Base-by-base conservation (phyloP, 2,888 invertebrate genomes). In the Spialia ferax region DNA sequence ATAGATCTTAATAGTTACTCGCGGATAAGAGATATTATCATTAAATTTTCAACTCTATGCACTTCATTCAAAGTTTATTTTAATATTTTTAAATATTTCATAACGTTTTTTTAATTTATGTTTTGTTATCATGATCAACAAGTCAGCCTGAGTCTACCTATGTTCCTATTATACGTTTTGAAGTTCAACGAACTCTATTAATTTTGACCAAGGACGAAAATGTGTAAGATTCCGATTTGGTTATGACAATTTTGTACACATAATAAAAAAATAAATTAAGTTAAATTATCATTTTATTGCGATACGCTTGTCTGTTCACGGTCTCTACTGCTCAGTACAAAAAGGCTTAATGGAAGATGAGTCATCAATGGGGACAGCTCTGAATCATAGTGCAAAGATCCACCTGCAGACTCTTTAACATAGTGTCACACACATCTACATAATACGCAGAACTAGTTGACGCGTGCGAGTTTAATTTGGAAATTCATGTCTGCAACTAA, bases 331-430 rank as follows among this genome's bases (percentile, higher is more conserved):
- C n/a, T 54, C 22, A 0, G 8, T 63, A 18, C 38, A 63, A 63
- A 63, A 63, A 38, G 23, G 38, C 54, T 63, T 57, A 65, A 68
- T 71, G 69, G 42, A 60, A 45, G 52, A 63, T 75, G 72, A 73
- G 57, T 74, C 75, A 74, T 69, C 69, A 69, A 69, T 69, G 72
- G 63, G 50, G 70, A 73, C 74, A 65, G 22, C 45, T 56, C 60
- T 79, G 78, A 78, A 69, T 78, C 78, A 79, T 67, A 69, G 63
- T 56, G 50, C 60, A 74, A 70, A 75, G 71, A 75, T 76, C 69
- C 74, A 75, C 75, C 69, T 73, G 76, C 63, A 35, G 54, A 57
- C 68, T 68, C 63, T 50, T 23, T 26, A 52, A 35, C 13, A 15
- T 64, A 48, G 35, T 38, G 64, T 52, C 57, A 57, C 48, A 18